Conservation (phyloP, 1,140 invertebrate species). For the Drosophila equinoxialis region DNA sequence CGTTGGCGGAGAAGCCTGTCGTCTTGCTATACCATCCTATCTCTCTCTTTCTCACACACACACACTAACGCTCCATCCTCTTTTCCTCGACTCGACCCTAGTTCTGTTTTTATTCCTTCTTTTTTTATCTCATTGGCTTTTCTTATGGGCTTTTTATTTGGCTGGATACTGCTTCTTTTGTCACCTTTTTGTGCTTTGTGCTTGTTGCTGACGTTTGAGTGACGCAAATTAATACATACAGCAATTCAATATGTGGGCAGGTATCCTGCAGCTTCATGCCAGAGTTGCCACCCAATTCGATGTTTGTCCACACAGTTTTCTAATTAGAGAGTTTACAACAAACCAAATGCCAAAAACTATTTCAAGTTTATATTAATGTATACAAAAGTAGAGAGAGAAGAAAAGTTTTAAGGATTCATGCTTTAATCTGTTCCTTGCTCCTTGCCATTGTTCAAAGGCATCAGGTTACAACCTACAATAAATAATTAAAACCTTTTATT, state of each 20-base stretch:
- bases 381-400: too few relatives aligned
- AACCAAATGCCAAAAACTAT: background rate
- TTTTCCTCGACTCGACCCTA: background rate
- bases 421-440: too few relatives aligned
- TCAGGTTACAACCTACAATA: too few relatives aligned
- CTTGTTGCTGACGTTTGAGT: slow-evolving; percentile 57
- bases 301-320: background rate
- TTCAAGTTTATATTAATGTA: too few relatives aligned
- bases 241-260: slow-evolving; percentile 36
- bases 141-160: slow-evolving; percentile 35
- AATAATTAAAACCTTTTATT: too few relatives aligned
- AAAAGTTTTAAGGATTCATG: too few relatives aligned
- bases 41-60: background rate
- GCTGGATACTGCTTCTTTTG: slow-evolving; percentile 47
- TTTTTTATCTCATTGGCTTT: slow-evolving; percentile 49
- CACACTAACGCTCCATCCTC: too few relatives aligned
- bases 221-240: slow-evolving; percentile 73
- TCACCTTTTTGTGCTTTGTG: slow-evolving; percentile 60
- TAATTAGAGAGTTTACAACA: background rate
- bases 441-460: too few relatives aligned
- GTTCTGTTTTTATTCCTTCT: slow-evolving; percentile 19
- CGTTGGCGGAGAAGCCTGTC: too few relatives aligned
- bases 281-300: slow-evolving; percentile 22
- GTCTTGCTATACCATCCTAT: background rate
- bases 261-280: slow-evolving; percentile 10